These are phyloP conservation scores for Harpagus bidentatus DNA, from an alignment of 2,113 vertebrate species.

Conservation along the genomic window DNA sequence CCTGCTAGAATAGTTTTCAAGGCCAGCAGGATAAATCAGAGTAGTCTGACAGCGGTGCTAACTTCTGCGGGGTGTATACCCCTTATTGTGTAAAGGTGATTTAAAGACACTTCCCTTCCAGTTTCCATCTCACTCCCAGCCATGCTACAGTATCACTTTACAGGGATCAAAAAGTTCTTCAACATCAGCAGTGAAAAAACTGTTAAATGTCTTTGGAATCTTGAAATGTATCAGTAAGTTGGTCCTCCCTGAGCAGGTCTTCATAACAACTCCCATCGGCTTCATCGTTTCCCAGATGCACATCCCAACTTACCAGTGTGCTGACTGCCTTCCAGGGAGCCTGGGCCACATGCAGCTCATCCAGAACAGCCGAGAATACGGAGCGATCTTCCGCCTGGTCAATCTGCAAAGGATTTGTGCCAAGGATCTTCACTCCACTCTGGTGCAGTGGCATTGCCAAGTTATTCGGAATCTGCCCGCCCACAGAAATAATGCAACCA, in stretches of 20 bases:
- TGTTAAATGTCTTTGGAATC: background rate
- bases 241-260: background rate
- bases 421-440: constrained; percentile 88
- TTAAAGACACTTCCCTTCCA: background rate
- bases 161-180: background rate
- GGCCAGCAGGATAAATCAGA: background rate
- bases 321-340: constrained; percentile 91
- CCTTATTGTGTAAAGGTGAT: background rate
- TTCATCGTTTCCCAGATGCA: background rate
- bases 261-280: background rate
- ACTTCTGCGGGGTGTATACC: background rate
- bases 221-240: background rate
- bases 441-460: constrained; percentile 85
- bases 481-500: constrained; percentile 92
- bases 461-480: constrained; percentile 95
- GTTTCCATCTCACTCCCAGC: background rate
- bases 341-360: constrained; percentile 86
- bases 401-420: constrained; percentile 87
- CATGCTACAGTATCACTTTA: background rate
- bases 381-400: constrained; percentile 90
- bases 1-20: background rate
- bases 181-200: background rate
- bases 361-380: constrained; percentile 85
- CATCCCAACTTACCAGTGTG: constrained; percentile 77
- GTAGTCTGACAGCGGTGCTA: background rate